phyloP scores from a whole-genome alignment of 2,113 vertebrate genomes.

The Pituophis catenifer region DNA sequence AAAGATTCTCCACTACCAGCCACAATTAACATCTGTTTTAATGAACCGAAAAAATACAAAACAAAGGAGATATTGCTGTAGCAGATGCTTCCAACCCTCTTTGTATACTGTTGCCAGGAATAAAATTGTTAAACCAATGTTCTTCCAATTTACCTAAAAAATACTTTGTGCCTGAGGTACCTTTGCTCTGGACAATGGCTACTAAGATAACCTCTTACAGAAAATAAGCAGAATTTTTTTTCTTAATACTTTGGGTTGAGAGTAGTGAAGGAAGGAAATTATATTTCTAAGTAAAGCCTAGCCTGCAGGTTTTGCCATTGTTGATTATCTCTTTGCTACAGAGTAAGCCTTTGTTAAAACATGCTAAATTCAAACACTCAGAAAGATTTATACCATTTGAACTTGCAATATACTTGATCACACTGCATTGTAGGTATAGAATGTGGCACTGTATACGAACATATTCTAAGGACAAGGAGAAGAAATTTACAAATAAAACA shows the following conservation, averaged over 20 bases:
- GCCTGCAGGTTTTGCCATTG: constrained; percentile 14
- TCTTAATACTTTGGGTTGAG: background rate
- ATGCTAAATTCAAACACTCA: constrained; percentile 13
- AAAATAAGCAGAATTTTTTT: constrained; percentile 23
- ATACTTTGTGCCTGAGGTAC: constrained; percentile 27
- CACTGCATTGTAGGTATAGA: background rate
- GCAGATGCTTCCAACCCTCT: constrained; percentile 44
- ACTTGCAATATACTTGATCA: constrained; percentile 36
- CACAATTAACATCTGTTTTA: constrained; percentile 57
- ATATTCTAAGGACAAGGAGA: background rate
- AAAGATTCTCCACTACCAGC: constrained; percentile 58
- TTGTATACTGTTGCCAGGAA: constrained; percentile 6
- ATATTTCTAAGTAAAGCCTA: constrained; percentile 17
- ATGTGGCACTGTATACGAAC: background rate
- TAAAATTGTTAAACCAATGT: constrained; percentile 23
- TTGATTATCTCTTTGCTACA: background rate
- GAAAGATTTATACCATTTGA: constrained; percentile 13
- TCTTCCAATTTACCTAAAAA: constrained; percentile 39
- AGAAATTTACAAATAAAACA: background rate
- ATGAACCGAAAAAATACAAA: constrained; percentile 40
- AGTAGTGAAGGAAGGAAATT: background rate
- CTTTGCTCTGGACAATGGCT: constrained; percentile 21
- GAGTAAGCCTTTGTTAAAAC: background rate
- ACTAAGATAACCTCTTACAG: constrained; percentile 22
- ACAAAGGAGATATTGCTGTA: constrained; percentile 21